Evolutionary conservation across 2,888 invertebrate genomes (phyloP), one percentile per base, ranked within the genome.

Genomic region (Hyposoter dolosus): DNA sequence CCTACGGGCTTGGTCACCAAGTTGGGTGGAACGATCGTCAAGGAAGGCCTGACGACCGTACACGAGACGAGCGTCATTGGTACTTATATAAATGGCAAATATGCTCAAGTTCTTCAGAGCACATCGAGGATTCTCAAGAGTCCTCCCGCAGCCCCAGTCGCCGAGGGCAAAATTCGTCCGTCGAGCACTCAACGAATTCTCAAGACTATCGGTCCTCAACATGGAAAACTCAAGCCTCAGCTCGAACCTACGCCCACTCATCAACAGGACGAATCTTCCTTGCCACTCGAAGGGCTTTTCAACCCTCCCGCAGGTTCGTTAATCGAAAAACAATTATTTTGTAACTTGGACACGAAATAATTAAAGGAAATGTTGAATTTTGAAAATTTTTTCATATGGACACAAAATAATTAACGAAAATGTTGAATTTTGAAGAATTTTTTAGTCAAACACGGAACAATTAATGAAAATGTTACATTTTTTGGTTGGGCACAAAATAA

Each of bases 41-140:
- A 97, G 92, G 97, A 97, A 91, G 98, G 98, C 1, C 94, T 96
- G 2, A 98, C 98, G 6, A 98, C 98, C 0, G 96, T 98, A 7
- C 97, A 97, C 92, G 98, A 98, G 94, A 98, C 98, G 0, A 97
- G 97, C 92, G 98, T 98, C n/a, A 97, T 98, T 90, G 97, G 98
- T 40, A 98, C 98, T 4, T 97, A 97, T 92, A 97, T 98, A 90
- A 97, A 97, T 72, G 98, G 97, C 56, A 98, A 98, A 94, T 98
- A 98, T 93, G 98, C 98, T 3, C 98, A 98, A 94, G 97, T 95
- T 88, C 94, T 98, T 45, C 97, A 98, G 91, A 98, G 97, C 91
- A 97, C 97, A 60, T 97, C 98, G 0, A 96, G 96, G 91, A 94
- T 97, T 56, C 94, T 96, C 83, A 90, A 91, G 12, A 88, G 88